Evolutionary conservation across 2,113 vertebrate species (phyloP), one percentile per base, ranked within the genome.

Genomic region (Alosa alosa): DNA sequence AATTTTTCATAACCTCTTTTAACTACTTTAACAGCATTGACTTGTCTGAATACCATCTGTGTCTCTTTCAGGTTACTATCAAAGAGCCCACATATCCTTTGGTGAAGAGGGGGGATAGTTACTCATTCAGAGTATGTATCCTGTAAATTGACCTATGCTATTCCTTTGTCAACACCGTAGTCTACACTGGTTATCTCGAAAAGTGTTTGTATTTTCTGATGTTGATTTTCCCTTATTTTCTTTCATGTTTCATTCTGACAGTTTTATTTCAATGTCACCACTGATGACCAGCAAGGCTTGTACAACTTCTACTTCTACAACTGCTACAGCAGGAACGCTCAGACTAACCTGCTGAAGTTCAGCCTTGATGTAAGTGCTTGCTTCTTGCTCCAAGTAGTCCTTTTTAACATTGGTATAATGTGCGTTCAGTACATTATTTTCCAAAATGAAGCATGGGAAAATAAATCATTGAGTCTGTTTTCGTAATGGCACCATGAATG

Each of bases 291-390:
- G 86, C 96, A 97, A 91, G 97, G 97, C 25, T 95, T 97, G 64
- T 97, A 97, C 89, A 97, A 96, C 89, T 94, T 97, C 0, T 97
- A 97, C 89, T 97, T 97, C 88, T 95, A 97, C 89, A 97, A 96
- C 82, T 97, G 97, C 88, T 68, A 88, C 55, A 68, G 22, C 8
- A 83, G 15, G 0, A 83, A 90, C 0, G 0, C 22, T 4, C 20
- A 0, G 2, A 83, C 55, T 0, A 91, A 92, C 44, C 83, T 90
- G 10, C 90, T 90, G 6, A 90, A 88, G 0, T 97, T 97, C 90
- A 96, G 92, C 89, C 94, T 97, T 0, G 95, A 97, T 25, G 97
- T 97, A 85, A 97, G 96, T 22, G 1, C n/a, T 1, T 25, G 36
- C n/a, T 11, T 64, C 6, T 17, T 7, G 41, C 64, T 18, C 47